These are phyloP conservation scores for Pemphredon lugubris DNA, from an alignment of 2,888 invertebrate species.

Conservation along the genomic window DNA sequence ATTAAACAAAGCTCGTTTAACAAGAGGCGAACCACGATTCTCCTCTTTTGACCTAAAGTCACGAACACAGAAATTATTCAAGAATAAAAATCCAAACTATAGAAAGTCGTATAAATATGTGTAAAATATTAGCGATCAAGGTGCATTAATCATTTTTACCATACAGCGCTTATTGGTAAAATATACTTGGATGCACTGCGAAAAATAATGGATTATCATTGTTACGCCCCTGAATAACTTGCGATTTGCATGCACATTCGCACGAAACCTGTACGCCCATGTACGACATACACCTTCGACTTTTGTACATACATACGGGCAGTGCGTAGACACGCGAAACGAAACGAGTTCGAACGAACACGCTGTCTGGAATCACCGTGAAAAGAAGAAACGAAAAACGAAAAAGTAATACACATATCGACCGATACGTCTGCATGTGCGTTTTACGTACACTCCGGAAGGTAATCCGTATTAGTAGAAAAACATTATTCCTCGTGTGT, in stretches of 20 bases:
- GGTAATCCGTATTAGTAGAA: conserved; percentile 45
- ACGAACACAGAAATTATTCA: too few species aligned
- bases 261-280: conserved; percentile 45
- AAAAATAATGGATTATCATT: conserved; percentile 18
- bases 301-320: conserved; percentile 15
- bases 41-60: too few species aligned
- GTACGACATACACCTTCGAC: conserved; percentile 9
- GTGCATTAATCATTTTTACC: too few species aligned
- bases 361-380: conserved; percentile 18
- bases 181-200: too few species aligned
- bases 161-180: too few species aligned
- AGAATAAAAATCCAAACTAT: too few species aligned
- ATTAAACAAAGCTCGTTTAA: too few species aligned
- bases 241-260: conserved; percentile 50
- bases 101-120: too few species aligned
- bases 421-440: conserved; percentile 45
- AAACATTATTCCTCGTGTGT: conserved; percentile 48
- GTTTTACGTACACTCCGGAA: conserved; percentile 32
- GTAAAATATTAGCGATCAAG: too few species aligned
- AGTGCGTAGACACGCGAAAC: conserved; percentile 27
- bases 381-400: conserved; percentile 37
- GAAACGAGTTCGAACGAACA: conserved; percentile 32
- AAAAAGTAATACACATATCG: conserved; percentile 27
- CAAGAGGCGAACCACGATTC: too few species aligned
- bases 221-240: conserved; percentile 54